Conservation (phyloP, 2,113 vertebrate species). For the Nesospiza acunhae region DNA sequence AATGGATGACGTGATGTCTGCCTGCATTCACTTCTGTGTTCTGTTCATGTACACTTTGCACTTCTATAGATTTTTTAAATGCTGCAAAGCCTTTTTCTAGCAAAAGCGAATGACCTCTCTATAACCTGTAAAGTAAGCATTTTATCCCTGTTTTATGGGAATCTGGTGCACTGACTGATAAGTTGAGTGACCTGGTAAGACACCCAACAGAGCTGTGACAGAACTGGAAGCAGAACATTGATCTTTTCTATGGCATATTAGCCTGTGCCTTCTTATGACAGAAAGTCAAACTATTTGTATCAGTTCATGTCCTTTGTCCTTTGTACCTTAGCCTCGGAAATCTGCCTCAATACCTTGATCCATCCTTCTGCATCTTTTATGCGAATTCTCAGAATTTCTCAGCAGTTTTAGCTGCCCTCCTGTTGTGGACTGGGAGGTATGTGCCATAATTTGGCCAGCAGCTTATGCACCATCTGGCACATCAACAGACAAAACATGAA, state of each 20-base stretch:
- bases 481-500: not conserved
- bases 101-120: not conserved
- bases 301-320: not conserved
- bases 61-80: not conserved
- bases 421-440: fast-evolving
- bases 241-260: not conserved
- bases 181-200: not conserved
- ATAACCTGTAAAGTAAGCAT: not conserved
- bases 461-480: not conserved
- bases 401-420: not conserved
- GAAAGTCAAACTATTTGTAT: not conserved
- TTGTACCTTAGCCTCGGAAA: not conserved
- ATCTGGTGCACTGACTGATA: not conserved
- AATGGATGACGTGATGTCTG: not conserved
- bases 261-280: not conserved
- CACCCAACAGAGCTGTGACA: not conserved
- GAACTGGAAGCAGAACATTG: not conserved
- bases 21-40: not conserved
- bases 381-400: not conserved
- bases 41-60: not conserved
- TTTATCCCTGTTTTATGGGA: not conserved
- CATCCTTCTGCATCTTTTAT: not conserved
- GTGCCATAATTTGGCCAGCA: not conserved
- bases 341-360: not conserved
- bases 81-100: not conserved